A percentile compares a stretch with the other conserved stretches of the same genome.
These are phyloP conservation scores for Esox masquinongy DNA, from an alignment of 2,797 vertebrate genomes.

Conservation along the genomic window DNA sequence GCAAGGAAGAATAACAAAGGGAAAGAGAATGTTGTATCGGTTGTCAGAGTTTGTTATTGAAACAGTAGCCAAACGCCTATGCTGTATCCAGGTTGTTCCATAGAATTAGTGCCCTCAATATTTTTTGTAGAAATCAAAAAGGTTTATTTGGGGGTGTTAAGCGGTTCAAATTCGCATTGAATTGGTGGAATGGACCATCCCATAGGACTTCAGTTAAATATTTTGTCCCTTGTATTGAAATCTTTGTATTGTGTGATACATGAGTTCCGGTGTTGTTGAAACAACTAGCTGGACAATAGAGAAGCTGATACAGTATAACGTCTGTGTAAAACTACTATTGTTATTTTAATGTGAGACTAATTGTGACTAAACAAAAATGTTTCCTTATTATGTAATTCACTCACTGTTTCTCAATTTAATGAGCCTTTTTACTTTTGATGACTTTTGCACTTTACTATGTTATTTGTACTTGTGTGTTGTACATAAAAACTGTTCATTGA, in stretches of 20 bases:
- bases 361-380: slow-evolving; percentile 10
- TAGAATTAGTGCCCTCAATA: too few relatives aligned
- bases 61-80: background rate
- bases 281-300: slow-evolving; percentile 16
- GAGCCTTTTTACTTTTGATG: slow-evolving; percentile 36
- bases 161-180: too few relatives aligned
- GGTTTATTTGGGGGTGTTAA: too few relatives aligned
- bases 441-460: slow-evolving; percentile 71
- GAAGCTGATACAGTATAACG: slow-evolving; percentile 51
- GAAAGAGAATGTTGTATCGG: slow-evolving; percentile 14
- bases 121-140: too few relatives aligned
- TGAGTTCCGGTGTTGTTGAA: slow-evolving; percentile 32
- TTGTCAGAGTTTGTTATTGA: slow-evolving; percentile 5
- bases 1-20: slow-evolving; percentile 8
- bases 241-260: slow-evolving; percentile 19
- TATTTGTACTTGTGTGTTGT: background rate
- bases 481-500: slow-evolving; percentile 6
- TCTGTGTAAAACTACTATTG: slow-evolving; percentile 49
- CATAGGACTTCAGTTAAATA: background rate
- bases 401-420: slow-evolving; percentile 33
- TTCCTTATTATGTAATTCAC: slow-evolving; percentile 16
- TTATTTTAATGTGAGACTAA: slow-evolving; percentile 60
- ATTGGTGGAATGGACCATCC: background rate
- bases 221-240: slow-evolving; percentile 34
- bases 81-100: too few relatives aligned